Evolutionary conservation across 1,140 invertebrate species (phyloP), one percentile per base, ranked within the genome.

Genomic region (Agrilus planipennis): DNA sequence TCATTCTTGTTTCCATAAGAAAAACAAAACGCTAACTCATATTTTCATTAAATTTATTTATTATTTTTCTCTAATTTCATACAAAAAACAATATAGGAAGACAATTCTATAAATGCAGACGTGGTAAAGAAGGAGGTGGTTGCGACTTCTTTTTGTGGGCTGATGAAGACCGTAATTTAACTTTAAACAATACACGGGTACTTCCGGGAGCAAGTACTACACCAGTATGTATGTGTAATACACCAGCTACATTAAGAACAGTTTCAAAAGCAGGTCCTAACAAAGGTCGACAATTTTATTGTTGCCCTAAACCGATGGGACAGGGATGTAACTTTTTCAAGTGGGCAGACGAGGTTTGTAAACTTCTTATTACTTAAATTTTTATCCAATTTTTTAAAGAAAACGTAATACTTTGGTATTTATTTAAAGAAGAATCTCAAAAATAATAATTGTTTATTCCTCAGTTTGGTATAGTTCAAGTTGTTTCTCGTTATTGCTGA

Each of bases 251-350:
- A 50, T 59, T 61, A 52, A 54, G 82, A 41, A 82, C 76, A 19
- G 87, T 91, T 0, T 70, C 74, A 6, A 90, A 89, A 61, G 81
- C 88, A 42, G 84, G 83, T 1, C 75, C 81, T 2, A 95, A 93
- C 58, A 84, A 83, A 60, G 89, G 89, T 0, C 65, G 84, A 29
- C 63, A 67, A 30, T 95, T 92, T 67, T 89, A 80, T 55, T 65
- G 63, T 1, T 95, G 91, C 54, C 55, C 76, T 0, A 84, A 89
- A 59, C 71, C 75, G 4, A 60, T 68, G 14, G 69, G 53, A 9
- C 57, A 61, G n/a, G 56, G 71, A 4, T 94, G 90, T 60, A 77
- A 73, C 10, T 93, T 91, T 63, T 94, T 93, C 52, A 68, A 88
- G 61, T 95, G 90, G 90, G 79, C 71, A 0, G 85, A 90, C 60